Evolutionary conservation across 30 jellyfish, hydroid and myxozoan genomes (phyloP), one percentile per base, ranked within the genome.

Genomic region (Chrysaora quinquecirrha): DNA sequence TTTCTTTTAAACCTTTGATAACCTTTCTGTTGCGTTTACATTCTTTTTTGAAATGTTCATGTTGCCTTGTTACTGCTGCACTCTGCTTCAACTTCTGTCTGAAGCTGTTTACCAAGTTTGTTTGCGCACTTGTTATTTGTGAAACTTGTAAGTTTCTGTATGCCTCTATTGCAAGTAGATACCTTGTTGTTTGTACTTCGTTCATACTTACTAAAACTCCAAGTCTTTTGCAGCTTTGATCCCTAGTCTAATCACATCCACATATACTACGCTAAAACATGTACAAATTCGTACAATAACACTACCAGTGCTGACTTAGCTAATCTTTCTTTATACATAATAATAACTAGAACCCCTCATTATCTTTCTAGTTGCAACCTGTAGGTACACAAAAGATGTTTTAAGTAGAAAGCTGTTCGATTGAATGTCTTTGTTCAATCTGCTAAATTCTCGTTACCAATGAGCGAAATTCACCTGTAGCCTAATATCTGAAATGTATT

Each of bases 111-210:
- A 64, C 89, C 34, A 78, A 32, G 25, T 78, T 64, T n/a, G 78
- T 48, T 34, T 78, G 89, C 9, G 89, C 72, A 31, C 69, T 62
- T 6, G 89, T 60, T 21, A 78, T 78, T 4, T 35, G 27, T 34
- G 69, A 48, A 22, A 64, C 65, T 49, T 78, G 81, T 7, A 76
- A 60, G 11, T 68, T 49, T 27, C 49, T 29, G 38, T 78, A 81
- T 0, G 89, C 89, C 23, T 78, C 89, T n/a, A 78, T 49, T 19
- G 89, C 89, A 27, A 78, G 79, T 19, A 78, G 32, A 29, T 63
- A 78, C 33, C 89, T 14, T n/a, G 28, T 22, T 9, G 49, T 63
- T 0, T 70, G 12, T 34, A 60, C 80, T 23, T 64, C 81, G 27
- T 32, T 60, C 21, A 68, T 48, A 23, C 73, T 46, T 4, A 6